These are phyloP conservation scores for Lordiphosa collinella DNA, from an alignment of 1,140 invertebrate species.

Conservation along the genomic window DNA sequence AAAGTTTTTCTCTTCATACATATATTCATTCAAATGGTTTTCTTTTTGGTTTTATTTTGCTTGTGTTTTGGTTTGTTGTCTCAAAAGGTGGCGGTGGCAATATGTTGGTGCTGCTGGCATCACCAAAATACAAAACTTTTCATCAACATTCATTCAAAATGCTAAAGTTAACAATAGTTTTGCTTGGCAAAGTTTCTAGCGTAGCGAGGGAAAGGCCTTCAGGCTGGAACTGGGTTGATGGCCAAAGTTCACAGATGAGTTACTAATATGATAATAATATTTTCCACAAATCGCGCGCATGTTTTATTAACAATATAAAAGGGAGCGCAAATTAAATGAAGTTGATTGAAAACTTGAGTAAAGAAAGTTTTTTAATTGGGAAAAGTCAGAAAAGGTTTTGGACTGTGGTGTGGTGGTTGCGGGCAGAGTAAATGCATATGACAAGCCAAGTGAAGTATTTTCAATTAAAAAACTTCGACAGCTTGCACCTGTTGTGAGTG, in stretches of 20 bases:
- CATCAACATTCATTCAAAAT: constrained; percentile 36
- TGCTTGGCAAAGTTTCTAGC: constrained; percentile 14
- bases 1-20: constrained; percentile 28
- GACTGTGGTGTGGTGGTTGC: constrained; percentile 3
- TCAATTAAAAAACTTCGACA: constrained; percentile 53
- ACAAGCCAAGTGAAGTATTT: constrained; percentile 32
- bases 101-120: constrained; percentile 21
- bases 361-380: constrained; percentile 41
- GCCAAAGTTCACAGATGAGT: constrained; percentile 37
- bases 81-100: constrained; percentile 31
- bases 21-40: constrained; percentile 38
- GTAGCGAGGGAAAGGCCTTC: constrained; percentile 15
- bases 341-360: constrained; percentile 18
- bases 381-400: constrained; percentile 34
- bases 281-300: constrained; percentile 30
- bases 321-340: constrained; percentile 1
- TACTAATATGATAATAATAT: constrained; percentile 54
- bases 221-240: constrained; percentile 22
- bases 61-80: constrained; percentile 20
- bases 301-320: constrained; percentile 30
- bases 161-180: constrained; percentile 33
- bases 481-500: constrained; percentile 20
- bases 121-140: constrained; percentile 22
- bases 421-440: constrained; percentile 25
- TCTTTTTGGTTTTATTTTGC: constrained; percentile 22